Conservation (phyloP, 2,113 vertebrate species). For the human (Homo sapiens) region DNA sequence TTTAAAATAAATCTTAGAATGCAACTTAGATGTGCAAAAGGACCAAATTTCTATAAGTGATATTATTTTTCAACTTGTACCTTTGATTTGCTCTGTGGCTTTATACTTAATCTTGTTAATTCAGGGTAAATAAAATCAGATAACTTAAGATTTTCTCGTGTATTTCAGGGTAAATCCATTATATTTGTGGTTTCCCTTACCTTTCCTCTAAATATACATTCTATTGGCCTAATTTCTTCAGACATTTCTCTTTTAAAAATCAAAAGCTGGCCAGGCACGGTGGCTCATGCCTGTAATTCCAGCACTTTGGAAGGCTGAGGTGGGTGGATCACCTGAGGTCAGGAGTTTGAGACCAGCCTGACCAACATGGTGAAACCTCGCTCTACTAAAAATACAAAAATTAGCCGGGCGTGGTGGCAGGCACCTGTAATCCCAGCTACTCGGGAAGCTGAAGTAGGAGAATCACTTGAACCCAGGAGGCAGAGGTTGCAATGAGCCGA, state of each 20-base stretch:
- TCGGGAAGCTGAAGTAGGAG: too few relatives aligned
- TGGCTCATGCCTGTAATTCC: too few relatives aligned
- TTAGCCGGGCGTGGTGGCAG: too few relatives aligned
- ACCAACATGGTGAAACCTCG: too few relatives aligned
- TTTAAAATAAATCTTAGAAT: neutral
- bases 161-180: slow-evolving; percentile 14
- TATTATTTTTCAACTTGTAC: neutral
- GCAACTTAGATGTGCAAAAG: neutral
- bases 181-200: neutral
- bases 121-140: neutral
- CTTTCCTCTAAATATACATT: neutral
- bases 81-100: neutral
- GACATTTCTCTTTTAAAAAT: neutral
- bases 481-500: too few relatives aligned
- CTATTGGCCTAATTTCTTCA: neutral
- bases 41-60: neutral
- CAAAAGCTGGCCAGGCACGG: neutral
- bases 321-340: too few relatives aligned
- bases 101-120: neutral
- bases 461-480: too few relatives aligned
- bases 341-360: too few relatives aligned
- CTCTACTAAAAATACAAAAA: too few relatives aligned
- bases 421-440: too few relatives aligned
- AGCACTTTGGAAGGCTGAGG: too few relatives aligned
- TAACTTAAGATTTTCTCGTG: neutral